Conservation (phyloP, 53 echinoderm and acorn worm species). For the Astropecten irregularis region DNA sequence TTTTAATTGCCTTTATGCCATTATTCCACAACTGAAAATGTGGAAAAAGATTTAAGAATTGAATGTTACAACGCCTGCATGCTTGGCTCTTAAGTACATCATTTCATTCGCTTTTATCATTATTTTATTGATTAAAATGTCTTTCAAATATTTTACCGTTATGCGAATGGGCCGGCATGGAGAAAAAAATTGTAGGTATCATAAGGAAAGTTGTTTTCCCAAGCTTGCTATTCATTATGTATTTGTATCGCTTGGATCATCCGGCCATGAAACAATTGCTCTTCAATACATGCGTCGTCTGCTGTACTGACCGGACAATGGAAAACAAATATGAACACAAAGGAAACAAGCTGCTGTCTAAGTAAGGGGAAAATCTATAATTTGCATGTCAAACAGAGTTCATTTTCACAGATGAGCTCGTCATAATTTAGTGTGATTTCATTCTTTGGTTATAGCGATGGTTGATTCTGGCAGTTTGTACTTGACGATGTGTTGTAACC, state of each 20-base stretch:
- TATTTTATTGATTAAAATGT: too few species aligned
- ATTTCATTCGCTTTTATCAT: too few species aligned
- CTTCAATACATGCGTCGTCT: slow-evolving; percentile 11
- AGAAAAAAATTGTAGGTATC: too few species aligned
- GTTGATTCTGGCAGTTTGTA: slow-evolving; percentile 25
- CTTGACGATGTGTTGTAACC: slow-evolving; percentile 30
- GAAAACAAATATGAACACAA: slow-evolving; percentile 1
- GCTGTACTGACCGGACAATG: background rate
- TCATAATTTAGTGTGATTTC: slow-evolving; percentile 47
- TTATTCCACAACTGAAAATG: too few species aligned
- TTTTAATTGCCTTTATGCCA: too few species aligned
- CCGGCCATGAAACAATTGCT: slow-evolving; percentile 29
- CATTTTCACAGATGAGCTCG: slow-evolving; percentile 46
- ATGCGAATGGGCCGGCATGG: too few species aligned
- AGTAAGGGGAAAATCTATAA: slow-evolving; percentile 44
- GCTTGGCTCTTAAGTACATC: too few species aligned
- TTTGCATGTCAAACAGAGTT: slow-evolving; percentile 39
- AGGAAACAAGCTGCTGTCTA: background rate
- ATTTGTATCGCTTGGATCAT: slow-evolving; percentile 23
- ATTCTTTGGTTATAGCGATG: slow-evolving; percentile 21
- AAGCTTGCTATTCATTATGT: background rate
- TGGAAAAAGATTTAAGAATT: too few species aligned
- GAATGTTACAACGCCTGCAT: too few species aligned
- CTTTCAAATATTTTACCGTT: too few species aligned
- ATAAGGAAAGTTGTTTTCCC: background rate